Percentiles rank a stretch among this genome's conserved stretches.
Conservation (phyloP, 1,140 invertebrate genomes). For the Drosophila suzukii region DNA sequence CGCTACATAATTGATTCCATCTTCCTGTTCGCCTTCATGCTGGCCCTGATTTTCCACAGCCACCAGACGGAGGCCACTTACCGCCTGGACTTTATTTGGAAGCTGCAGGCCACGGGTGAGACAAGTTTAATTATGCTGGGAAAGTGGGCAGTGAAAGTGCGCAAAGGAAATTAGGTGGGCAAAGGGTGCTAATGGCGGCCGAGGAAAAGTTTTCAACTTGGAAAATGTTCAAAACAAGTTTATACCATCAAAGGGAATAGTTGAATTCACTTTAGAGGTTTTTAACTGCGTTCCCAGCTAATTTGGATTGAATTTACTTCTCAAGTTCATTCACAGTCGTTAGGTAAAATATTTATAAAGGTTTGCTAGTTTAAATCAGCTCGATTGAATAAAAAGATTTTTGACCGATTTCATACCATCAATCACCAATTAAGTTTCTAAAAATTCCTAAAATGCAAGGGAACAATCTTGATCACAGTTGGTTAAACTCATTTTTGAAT, state of each 20-base stretch:
- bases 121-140: conserved; percentile 20
- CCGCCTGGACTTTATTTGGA: conserved; percentile 96
- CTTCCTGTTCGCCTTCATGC: conserved; percentile 87
- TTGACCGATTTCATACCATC: neutral
- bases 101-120: conserved; percentile 93
- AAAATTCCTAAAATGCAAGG: no score
- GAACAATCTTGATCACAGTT: no score
- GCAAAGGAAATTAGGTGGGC: conserved; percentile 4
- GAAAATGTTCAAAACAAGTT: conserved; percentile 19
- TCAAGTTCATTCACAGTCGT: no score
- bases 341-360: no score
- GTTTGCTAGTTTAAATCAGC: no score
- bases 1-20: conserved; percentile 84
- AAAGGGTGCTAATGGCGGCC: conserved; percentile 6
- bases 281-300: conserved; percentile 1
- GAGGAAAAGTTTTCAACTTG: conserved; percentile 12
- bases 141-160: neutral
- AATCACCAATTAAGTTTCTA: no score
- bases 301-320: neutral
- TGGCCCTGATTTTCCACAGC: conserved; percentile 92
- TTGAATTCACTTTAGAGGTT: neutral
- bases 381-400: no score
- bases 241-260: conserved; percentile 19
- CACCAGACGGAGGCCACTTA: conserved; percentile 95
- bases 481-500: no score